These are phyloP conservation scores for Lepidurus packardi DNA, from an alignment of 1,140 invertebrate species.

Conservation along the genomic window DNA sequence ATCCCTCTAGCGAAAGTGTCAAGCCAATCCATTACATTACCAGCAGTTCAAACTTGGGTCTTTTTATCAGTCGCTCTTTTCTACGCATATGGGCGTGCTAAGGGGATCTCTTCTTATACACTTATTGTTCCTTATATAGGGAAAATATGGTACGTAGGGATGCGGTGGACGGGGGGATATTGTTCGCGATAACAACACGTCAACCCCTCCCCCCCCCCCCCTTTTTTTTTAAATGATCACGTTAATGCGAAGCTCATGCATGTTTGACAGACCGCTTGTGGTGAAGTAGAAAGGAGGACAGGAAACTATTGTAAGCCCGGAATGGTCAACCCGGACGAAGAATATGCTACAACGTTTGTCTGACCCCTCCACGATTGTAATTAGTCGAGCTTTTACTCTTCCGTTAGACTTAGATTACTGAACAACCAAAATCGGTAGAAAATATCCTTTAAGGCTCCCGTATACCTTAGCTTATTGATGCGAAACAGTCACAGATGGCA, in stretches of 20 bases:
- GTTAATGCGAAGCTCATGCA: constrained; percentile 15
- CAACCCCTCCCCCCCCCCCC: background rate
- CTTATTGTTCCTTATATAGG: background rate
- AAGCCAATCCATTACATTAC: constrained; percentile 18
- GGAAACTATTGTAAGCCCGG: background rate
- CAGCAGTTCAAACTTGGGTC: background rate
- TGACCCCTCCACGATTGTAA: too few relatives aligned
- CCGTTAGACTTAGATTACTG: too few relatives aligned
- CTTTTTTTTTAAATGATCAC: background rate
- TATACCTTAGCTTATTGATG: too few relatives aligned
- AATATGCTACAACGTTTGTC: background rate
- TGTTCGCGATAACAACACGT: constrained; percentile 16
- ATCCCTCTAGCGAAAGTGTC: background rate
- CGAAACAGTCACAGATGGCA: too few relatives aligned
- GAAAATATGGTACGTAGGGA: background rate
- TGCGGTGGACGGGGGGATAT: background rate
- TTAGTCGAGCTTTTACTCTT: too few relatives aligned
- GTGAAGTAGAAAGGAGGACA: background rate
- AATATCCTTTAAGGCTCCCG: too few relatives aligned
- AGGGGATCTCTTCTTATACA: background rate
- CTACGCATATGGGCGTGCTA: background rate
- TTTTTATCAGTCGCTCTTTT: background rate
- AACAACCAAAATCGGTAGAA: too few relatives aligned
- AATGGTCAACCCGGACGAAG: background rate
- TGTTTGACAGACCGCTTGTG: constrained; percentile 21